Conservation (phyloP, 2,888 invertebrate species). For the Pseudococcus viburni region DNA sequence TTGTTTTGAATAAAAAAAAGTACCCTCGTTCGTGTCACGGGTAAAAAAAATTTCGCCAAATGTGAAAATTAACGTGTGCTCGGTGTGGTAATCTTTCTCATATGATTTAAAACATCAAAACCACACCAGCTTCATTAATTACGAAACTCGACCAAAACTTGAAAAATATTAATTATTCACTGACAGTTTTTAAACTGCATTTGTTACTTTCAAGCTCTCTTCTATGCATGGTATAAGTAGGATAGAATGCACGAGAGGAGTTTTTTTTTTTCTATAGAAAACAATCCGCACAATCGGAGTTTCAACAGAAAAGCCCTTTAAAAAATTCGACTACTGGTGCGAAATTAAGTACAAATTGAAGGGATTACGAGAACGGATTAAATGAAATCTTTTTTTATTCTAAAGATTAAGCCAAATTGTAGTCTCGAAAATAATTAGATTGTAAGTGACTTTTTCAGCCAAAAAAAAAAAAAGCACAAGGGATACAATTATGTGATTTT, state of each 20-base stretch:
- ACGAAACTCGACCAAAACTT: constrained; percentile 23
- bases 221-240: not conserved
- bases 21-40: not conserved
- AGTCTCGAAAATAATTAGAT: not conserved
- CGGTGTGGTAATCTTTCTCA: constrained; percentile 5
- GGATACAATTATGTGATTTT: not conserved
- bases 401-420: not conserved
- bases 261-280: not conserved
- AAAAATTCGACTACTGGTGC: not conserved
- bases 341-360: not conserved
- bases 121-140: constrained; percentile 46
- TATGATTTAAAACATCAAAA: constrained; percentile 44
- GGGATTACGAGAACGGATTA: not conserved
- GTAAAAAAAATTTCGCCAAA: not conserved
- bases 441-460: not conserved
- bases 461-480: not conserved
- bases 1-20: constrained; percentile 33
- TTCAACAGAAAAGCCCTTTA: not conserved
- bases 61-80: constrained; percentile 9
- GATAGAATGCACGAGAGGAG: not conserved
- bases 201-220: not conserved
- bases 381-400: not conserved
- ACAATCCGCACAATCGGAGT: not conserved
- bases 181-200: constrained; percentile 39
- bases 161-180: constrained; percentile 56